Evolutionary conservation across 2,797 vertebrate species (phyloP), one percentile per base, ranked within the genome.

Genomic region (Phylloscopus collybita): DNA sequence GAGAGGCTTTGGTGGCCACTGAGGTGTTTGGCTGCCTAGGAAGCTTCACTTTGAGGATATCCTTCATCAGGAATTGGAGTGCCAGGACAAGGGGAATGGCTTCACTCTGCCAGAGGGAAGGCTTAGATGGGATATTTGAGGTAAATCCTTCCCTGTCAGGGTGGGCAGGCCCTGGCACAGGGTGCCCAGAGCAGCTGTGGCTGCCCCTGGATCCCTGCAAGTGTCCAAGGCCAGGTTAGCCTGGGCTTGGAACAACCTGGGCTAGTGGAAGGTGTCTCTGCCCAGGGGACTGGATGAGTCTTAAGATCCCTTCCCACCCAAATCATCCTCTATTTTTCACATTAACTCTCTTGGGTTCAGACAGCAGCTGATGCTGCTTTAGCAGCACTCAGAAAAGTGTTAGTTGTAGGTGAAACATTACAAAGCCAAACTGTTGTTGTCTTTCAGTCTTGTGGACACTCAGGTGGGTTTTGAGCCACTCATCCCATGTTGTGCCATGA

Each of bases 161-260:
- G 11, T 66, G 51, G 2, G 1, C 0, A 67, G 27, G 18, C 27
- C 32, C 22, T 67, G 45, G 27, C 38, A 67, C 38, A 59, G 34
- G 36, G 12, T 51, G 8, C 53, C 44, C 71, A 74, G 45, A 32
- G 32, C 0, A 75, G 61, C 61, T 66, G 61, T 8, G 71, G 45
- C 22, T 51, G 54, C 11, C 53, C 51, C 71, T 59, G 72, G 6
- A 54, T 76, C 34, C 49, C 49, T 86, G 73, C 29, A 0, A 34
- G 16, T 70, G 64, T 0, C 73, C 49, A 3, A 47, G 56, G 49
- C 34, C 47, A 21, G 56, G 25, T 0, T 62, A 65, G 64, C 25
- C 0, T 0, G 29, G 23, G 13, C 11, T 61, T 3, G 49, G 34
- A 49, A 2, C 34, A 10, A 0, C 11, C 25, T 76, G 83, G 64